A percentile compares a stretch with the other conserved stretches of the same genome.
phyloP scores from a whole-genome alignment of 2,888 invertebrate species.

The Choreutis nemorana region DNA sequence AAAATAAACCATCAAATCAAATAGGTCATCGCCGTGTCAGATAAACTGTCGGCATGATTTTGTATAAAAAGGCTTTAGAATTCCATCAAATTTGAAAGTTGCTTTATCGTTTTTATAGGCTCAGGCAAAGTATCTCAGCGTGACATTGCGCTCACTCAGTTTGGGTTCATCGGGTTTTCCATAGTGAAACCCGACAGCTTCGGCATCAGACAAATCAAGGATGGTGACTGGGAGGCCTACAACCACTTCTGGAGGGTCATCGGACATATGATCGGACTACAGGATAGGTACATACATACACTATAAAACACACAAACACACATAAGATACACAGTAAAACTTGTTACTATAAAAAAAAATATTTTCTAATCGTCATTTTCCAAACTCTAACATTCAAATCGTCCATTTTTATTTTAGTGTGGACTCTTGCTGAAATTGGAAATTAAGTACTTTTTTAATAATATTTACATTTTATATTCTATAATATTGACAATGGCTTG shows the following conservation, averaged over 20 bases:
- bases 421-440: neutral
- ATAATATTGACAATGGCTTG: no score
- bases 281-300: constrained; percentile 69
- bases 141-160: constrained; percentile 87
- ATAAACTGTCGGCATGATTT: no score
- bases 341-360: no score
- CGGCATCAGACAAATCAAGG: constrained; percentile 67
- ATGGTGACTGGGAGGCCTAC: constrained; percentile 76
- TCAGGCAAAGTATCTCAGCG: constrained; percentile 75
- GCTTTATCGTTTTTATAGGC: no score
- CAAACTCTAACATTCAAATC: neutral
- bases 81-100: no score
- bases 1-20: no score
- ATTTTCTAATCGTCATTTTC: no score
- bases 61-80: no score
- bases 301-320: no score
- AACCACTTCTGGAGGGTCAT: constrained; percentile 87
- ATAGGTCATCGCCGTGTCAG: no score
- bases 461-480: no score
- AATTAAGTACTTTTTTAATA: neutral
- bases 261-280: constrained; percentile 82
- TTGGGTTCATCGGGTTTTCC: constrained; percentile 84
- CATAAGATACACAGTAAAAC: no score
- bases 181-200: constrained; percentile 70
- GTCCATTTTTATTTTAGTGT: constrained; percentile 5